A percentile compares a stretch with the other conserved stretches of the same genome.
phyloP scores from a whole-genome alignment of 2,113 vertebrate genomes.

The Xiphias gladius region DNA sequence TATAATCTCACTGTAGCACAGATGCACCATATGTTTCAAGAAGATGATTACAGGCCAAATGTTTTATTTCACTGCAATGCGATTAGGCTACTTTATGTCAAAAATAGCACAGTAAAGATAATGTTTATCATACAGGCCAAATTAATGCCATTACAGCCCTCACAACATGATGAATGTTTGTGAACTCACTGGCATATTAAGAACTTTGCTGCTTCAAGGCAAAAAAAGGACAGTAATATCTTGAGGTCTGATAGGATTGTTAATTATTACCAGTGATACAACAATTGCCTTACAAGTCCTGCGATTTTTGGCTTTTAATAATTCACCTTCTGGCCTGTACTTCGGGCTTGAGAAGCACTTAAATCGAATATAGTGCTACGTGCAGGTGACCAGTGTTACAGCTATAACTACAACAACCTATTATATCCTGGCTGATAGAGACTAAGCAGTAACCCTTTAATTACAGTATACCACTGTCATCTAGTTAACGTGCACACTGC shows the following conservation, averaged over 20 bases:
- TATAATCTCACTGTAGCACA: neutral
- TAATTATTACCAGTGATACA: neutral
- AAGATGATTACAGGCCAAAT: neutral
- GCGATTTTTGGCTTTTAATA: too few species aligned
- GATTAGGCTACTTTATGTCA: neutral
- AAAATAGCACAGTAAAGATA: neutral
- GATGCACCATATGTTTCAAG: neutral
- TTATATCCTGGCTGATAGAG: too few species aligned
- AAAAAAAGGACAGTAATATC: neutral
- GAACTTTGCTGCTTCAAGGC: neutral
- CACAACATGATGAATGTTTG: too few species aligned
- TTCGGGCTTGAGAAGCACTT: neutral
- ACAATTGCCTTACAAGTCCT: neutral
- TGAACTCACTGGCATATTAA: neutral
- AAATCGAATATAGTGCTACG: too few species aligned
- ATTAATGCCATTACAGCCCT: too few species aligned
- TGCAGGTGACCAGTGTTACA: too few species aligned
- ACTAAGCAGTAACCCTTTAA: too few species aligned
- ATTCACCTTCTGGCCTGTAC: neutral
- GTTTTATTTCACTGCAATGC: neutral
- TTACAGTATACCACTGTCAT: too few species aligned
- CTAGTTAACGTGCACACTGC: too few species aligned
- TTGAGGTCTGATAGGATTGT: too few species aligned
- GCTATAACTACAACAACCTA: too few species aligned
- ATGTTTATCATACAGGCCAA: too few species aligned